These are phyloP conservation scores for Drosophila mayri DNA, from an alignment of 1,140 invertebrate genomes.

Conservation along the genomic window DNA sequence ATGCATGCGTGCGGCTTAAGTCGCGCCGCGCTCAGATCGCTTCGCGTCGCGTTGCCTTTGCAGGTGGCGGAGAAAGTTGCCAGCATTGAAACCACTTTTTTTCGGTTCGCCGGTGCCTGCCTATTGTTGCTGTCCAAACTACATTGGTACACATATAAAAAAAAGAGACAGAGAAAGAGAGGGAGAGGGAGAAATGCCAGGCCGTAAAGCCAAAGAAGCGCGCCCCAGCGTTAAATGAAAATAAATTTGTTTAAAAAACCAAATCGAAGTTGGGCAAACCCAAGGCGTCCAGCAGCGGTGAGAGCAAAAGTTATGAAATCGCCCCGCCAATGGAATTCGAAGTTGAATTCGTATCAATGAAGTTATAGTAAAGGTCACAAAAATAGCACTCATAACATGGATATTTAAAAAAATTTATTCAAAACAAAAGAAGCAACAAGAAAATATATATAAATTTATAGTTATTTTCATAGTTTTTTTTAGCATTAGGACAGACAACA, in stretches of 20 bases:
- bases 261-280: slow-evolving; percentile 59
- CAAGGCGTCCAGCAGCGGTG: slow-evolving; percentile 49
- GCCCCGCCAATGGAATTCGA: slow-evolving; percentile 73
- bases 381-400: background rate
- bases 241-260: slow-evolving; percentile 58
- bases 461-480: too few species aligned
- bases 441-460: background rate
- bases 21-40: slow-evolving; percentile 38
- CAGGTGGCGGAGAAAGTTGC: slow-evolving; percentile 79
- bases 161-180: slow-evolving; percentile 31
- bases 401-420: background rate
- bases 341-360: slow-evolving; percentile 64
- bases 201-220: slow-evolving; percentile 55
- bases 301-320: slow-evolving; percentile 77
- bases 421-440: background rate
- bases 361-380: slow-evolving; percentile 23
- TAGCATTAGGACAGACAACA: too few species aligned
- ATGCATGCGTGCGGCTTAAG: slow-evolving; percentile 61
- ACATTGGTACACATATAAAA: slow-evolving; percentile 38
- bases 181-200: slow-evolving; percentile 49
- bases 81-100: slow-evolving; percentile 81
- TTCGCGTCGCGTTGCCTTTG: slow-evolving; percentile 44
- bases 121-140: slow-evolving; percentile 62
- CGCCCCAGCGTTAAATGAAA: slow-evolving; percentile 53
- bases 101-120: slow-evolving; percentile 50